Conservation (phyloP, 1,140 invertebrate genomes). For the Pseudomyrmex pallidus region DNA sequence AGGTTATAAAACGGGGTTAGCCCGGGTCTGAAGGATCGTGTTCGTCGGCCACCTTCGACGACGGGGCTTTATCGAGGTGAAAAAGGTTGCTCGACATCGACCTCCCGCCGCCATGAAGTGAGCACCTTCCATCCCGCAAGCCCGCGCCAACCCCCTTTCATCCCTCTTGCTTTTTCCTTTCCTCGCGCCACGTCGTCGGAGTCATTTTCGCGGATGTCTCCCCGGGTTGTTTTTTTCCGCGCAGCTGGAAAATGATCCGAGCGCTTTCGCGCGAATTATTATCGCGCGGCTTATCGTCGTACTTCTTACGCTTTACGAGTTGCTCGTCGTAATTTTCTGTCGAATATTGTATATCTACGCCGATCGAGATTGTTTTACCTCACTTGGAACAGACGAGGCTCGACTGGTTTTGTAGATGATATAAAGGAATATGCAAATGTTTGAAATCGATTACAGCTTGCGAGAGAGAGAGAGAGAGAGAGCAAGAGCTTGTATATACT, state of each 20-base stretch:
- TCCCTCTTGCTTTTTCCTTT: constrained; percentile 39
- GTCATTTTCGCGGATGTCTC: constrained; percentile 51
- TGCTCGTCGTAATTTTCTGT: constrained; percentile 19
- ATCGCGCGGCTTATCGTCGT: constrained; percentile 38
- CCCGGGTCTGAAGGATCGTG: constrained; percentile 82
- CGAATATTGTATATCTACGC: background rate
- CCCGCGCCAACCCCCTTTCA: background rate
- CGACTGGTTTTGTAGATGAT: too few species aligned
- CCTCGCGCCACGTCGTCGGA: constrained; percentile 29
- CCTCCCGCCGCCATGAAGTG: constrained; percentile 63
- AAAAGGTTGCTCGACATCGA: constrained; percentile 79
- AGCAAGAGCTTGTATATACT: background rate
- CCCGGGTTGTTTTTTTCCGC: constrained; percentile 10
- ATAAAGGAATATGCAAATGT: too few species aligned
- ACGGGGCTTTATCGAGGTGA: constrained; percentile 80
- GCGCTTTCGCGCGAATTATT: constrained; percentile 43
- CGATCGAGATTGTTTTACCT: constrained; percentile 46
- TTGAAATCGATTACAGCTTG: too few species aligned
- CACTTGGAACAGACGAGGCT: background rate
- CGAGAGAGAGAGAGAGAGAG: too few species aligned
- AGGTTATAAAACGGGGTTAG: constrained; percentile 84
- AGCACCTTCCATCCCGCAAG: constrained; percentile 42
- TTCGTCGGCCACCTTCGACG: constrained; percentile 80
- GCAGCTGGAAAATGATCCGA: constrained; percentile 35
- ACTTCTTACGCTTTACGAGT: background rate